Conservation (phyloP, 2,113 vertebrate species). For the Sorex fumeus region DNA sequence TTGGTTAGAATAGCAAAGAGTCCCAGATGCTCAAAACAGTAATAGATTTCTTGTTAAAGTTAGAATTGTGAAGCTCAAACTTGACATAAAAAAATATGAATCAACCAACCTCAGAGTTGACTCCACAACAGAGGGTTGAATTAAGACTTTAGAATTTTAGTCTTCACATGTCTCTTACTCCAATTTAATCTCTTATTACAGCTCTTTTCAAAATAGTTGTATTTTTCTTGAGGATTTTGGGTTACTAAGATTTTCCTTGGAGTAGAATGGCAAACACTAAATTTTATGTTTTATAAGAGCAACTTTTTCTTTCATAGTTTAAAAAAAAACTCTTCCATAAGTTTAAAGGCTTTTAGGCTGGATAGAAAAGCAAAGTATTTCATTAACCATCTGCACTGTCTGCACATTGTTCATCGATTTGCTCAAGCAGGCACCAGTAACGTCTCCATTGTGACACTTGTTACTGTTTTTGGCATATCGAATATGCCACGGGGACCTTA, state of each 20-base stretch:
- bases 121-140: conserved; percentile 40
- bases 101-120: not conserved
- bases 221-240: not conserved
- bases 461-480: no score
- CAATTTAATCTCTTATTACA: conserved; percentile 25
- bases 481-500: no score
- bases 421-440: no score
- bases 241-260: conserved; percentile 24
- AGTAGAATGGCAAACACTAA: conserved; percentile 41
- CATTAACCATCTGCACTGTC: no score
- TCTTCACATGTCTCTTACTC: not conserved
- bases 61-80: conserved; percentile 26
- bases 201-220: not conserved
- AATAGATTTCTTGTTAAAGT: conserved; percentile 53
- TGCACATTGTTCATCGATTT: no score
- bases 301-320: conserved; percentile 49
- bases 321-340: conserved; percentile 1
- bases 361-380: conserved; percentile 17
- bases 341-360: not conserved
- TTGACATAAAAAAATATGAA: not conserved
- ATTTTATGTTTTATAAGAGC: not conserved
- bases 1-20: not conserved
- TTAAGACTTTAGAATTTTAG: not conserved
- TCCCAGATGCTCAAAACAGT: conserved; percentile 15
- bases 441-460: no score